Percentiles rank a stretch among this genome's conserved stretches.
Evolutionary conservation across 2,888 invertebrate species (phyloP).

Genomic region (Napeogenes inachia): DNA sequence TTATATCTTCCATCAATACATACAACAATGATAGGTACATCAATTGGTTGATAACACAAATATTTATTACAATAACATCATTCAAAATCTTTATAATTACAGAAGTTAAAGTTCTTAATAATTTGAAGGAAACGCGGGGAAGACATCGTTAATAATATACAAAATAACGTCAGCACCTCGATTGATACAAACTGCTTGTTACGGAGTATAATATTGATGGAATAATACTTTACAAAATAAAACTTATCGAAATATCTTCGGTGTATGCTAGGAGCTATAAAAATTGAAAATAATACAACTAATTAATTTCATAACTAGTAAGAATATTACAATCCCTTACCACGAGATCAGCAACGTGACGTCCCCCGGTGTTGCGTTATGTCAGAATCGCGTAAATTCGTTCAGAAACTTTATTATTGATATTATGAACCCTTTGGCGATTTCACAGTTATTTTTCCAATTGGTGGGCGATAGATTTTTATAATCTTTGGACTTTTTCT

Average conservation of each 20-base stretch:
- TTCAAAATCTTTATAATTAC: constrained; percentile 22
- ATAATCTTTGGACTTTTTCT: constrained; percentile 69
- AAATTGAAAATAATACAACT: constrained; percentile 78
- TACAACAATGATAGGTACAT: constrained; percentile 68
- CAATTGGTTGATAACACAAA: constrained; percentile 53
- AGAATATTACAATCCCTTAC: constrained; percentile 76
- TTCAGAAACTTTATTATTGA: constrained; percentile 29
- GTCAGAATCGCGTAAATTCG: constrained; percentile 13
- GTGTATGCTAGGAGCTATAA: constrained; percentile 78
- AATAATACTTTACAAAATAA: constrained; percentile 75
- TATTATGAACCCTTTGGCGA: constrained; percentile 53
- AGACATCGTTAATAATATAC: constrained; percentile 61
- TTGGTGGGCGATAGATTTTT: constrained; percentile 69
- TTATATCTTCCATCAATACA: constrained; percentile 79
- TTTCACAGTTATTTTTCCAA: constrained; percentile 57
- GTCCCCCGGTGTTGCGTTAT: constrained; percentile 61
- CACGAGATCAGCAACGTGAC: constrained; percentile 76
- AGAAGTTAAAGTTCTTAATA: constrained; percentile 24
- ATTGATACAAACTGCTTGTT: constrained; percentile 36
- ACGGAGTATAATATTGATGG: constrained; percentile 73
- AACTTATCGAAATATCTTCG: constrained; percentile 78
- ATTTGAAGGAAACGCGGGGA: constrained; percentile 48
- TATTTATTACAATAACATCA: constrained; percentile 35
- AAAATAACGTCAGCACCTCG: constrained; percentile 38
- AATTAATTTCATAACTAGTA: constrained; percentile 77